Evolutionary conservation across 2,113 vertebrate species (phyloP), one percentile per base, ranked within the genome.

Genomic region (Laterallus jamaicensis): DNA sequence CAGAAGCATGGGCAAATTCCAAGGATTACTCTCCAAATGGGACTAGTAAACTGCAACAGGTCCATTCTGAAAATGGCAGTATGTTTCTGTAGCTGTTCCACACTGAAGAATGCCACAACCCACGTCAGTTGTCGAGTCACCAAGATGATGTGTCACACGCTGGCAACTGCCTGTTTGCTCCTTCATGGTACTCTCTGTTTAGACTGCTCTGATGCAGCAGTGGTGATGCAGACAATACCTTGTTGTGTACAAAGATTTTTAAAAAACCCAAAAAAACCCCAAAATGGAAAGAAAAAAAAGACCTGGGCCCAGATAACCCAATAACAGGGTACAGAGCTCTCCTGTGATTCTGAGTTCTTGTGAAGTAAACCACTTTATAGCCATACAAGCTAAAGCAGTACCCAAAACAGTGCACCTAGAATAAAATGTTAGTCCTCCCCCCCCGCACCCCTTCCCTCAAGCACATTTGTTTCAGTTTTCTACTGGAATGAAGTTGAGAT

Each of bases 1-100:
- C 92, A 92, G 93, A 97, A 97, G 96, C 86, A 3, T 66, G 92
- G 95, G 87, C 93, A 90, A 95, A 88, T 75, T 87, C 83, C 14
- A 12, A 95, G 81, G 83, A 85, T 82, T 68, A 39, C 70, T 93
- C 74, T 95, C 77, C 90, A 94, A 89, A 87, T 69, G 73, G 90
- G 89, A 82, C 86, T 93, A 60, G 85, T 24, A 93, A 95, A 95
- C 68, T 44, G 83, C 19, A 60, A 93, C 42, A 44, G 95, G 95
- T 95, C 83, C 83, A 35, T 79, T 91, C 75, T 18, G 28, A 82
- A 86, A 88, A 92, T 19, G 89, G 88, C 69, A 76, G 35, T 31
- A 69, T 68, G 80, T 29, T 91, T 88, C 55, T 67, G 92, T 25
- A 73, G 93, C 87, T 77, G 79, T 92, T 75, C 58, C 93, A 86